Conservation (phyloP, 1,140 invertebrate genomes). For the Lasioglossum baleicum region DNA sequence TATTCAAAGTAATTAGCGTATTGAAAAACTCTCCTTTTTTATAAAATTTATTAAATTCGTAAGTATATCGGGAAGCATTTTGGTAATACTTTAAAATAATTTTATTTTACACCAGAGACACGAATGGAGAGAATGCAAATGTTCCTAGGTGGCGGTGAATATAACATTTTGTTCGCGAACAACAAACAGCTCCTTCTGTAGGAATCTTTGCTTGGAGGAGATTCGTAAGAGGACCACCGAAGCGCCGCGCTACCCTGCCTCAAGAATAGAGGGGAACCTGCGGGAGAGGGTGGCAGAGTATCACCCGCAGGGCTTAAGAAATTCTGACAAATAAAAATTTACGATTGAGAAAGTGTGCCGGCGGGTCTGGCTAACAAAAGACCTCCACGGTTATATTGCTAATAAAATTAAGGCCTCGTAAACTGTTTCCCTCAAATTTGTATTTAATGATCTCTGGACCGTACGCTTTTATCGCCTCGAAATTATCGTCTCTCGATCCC, state of each 20-base stretch:
- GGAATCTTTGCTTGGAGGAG: no score
- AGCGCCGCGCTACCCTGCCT: not conserved
- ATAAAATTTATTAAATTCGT: no score
- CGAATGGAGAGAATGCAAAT: no score
- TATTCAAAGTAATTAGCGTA: no score
- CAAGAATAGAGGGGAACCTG: not conserved
- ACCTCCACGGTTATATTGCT: conserved; percentile 12
- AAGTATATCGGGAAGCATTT: no score
- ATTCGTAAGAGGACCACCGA: no score
- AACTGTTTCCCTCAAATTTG: not conserved
- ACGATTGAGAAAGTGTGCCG: conserved; percentile 56
- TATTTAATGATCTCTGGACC: not conserved
- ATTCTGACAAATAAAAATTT: conserved; percentile 71
- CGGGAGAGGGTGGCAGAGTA: not conserved
- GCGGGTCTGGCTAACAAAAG: not conserved
- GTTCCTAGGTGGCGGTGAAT: no score
- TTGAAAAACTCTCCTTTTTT: no score
- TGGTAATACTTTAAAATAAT: no score
- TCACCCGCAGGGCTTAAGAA: conserved; percentile 55
- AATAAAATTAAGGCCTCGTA: conserved; percentile 41
- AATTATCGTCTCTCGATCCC: not conserved
- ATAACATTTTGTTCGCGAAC: not conserved
- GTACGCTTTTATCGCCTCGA: not conserved
- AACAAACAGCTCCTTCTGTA: not conserved
- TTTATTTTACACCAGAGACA: no score